phyloP scores from a whole-genome alignment of 2,113 vertebrate species.

The Tachycineta bicolor region DNA sequence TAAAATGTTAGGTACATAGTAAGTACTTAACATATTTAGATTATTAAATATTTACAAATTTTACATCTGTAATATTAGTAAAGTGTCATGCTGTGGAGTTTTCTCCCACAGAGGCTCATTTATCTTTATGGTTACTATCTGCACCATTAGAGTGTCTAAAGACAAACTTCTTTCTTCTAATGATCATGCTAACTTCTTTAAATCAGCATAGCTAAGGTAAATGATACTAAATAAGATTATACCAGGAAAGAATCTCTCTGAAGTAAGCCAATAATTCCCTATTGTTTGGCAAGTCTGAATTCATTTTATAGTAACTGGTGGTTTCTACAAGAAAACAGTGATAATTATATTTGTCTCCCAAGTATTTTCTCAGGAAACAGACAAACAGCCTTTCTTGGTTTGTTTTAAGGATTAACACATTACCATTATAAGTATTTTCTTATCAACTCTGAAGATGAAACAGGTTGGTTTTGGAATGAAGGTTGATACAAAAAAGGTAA shows the following conservation, averaged over 20 bases:
- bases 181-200: not conserved
- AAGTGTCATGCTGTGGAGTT: not conserved
- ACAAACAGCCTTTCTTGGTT: not conserved
- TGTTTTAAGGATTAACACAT: not conserved
- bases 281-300: not conserved
- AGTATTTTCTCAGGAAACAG: conserved; percentile 20
- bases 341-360: conserved; percentile 8
- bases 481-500: not conserved
- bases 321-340: not conserved
- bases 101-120: not conserved
- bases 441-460: not conserved
- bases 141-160: not conserved
- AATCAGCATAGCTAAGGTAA: not conserved
- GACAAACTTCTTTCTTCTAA: not conserved
- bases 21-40: not conserved
- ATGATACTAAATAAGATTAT: not conserved
- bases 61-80: not conserved
- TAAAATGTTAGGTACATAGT: too few species aligned
- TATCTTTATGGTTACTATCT: not conserved
- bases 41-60: not conserved
- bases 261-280: not conserved
- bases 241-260: not conserved
- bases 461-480: not conserved
- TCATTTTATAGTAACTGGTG: not conserved
- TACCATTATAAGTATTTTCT: not conserved